phyloP scores from a whole-genome alignment of 35 echinoderm and acorn worm genomes.

The Amphiura filiformis region DNA sequence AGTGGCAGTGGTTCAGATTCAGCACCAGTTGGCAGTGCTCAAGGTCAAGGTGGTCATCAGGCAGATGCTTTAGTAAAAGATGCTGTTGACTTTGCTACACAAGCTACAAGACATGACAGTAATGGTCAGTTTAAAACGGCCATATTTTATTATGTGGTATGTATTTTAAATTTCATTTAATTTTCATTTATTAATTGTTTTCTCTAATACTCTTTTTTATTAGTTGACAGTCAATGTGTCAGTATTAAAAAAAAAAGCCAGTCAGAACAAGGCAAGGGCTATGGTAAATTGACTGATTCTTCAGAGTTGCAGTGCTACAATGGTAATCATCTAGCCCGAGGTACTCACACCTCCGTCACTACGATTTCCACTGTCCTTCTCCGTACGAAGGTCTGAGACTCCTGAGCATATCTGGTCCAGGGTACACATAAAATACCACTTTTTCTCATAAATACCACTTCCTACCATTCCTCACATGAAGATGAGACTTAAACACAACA shows the following conservation, averaged over 20 bases:
- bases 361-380: no score
- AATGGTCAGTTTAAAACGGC: slow-evolving; percentile 73
- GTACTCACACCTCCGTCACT: no score
- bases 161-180: background rate
- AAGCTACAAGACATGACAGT: slow-evolving; percentile 70
- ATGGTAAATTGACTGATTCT: background rate
- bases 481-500: no score
- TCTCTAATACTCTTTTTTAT: no score
- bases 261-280: background rate
- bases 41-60: background rate
- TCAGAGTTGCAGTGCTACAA: background rate
- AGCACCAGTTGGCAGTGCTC: background rate
- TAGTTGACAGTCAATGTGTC: background rate
- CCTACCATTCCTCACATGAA: no score
- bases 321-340: no score
- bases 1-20: background rate
- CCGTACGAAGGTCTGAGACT: no score
- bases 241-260: background rate
- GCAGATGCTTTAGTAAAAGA: slow-evolving; percentile 65
- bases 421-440: no score
- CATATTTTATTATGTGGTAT: slow-evolving; percentile 95
- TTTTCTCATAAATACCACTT: no score
- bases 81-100: slow-evolving; percentile 82
- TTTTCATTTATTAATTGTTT: background rate
- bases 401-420: no score